phyloP scores from a whole-genome alignment of 1,140 invertebrate genomes.

The Antheraea mylitta region DNA sequence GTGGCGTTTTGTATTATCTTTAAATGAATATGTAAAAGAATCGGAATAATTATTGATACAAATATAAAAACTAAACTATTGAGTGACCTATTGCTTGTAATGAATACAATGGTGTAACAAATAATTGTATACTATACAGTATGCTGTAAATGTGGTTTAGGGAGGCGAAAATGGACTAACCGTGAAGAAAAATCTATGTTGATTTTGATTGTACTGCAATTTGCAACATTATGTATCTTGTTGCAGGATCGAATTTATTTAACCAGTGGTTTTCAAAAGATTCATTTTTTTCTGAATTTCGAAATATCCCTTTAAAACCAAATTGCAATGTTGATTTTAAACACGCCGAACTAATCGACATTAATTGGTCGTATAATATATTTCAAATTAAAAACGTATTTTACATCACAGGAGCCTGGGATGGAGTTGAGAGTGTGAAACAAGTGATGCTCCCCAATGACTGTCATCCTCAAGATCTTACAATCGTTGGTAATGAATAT shows the following conservation, averaged over 20 bases:
- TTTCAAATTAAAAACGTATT: slow-evolving; percentile 36
- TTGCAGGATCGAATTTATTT: slow-evolving; percentile 60
- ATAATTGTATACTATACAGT: too few relatives aligned
- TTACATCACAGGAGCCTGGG: slow-evolving; percentile 46
- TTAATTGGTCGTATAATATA: slow-evolving; percentile 65
- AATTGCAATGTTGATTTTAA: slow-evolving; percentile 29
- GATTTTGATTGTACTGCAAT: neutral
- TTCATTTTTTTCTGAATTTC: slow-evolving; percentile 42
- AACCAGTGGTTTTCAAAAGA: slow-evolving; percentile 52
- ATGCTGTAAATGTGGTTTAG: too few relatives aligned
- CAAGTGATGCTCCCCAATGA: slow-evolving; percentile 36
- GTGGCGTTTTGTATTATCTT: too few relatives aligned
- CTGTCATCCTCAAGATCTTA: slow-evolving; percentile 12
- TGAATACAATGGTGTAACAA: too few relatives aligned
- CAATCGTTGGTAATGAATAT: slow-evolving; percentile 50
- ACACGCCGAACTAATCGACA: slow-evolving; percentile 34
- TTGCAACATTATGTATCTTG: slow-evolving; percentile 31
- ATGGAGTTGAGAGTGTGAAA: slow-evolving; percentile 38
- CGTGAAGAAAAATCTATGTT: neutral
- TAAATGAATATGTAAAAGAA: too few relatives aligned
- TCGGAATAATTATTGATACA: too few relatives aligned
- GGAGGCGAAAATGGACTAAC: neutral
- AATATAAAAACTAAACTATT: too few relatives aligned
- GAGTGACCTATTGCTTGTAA: too few relatives aligned
- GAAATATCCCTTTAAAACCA: slow-evolving; percentile 11